These are phyloP conservation scores for Eupeodes luniger DNA, from an alignment of 2,888 invertebrate genomes.

Conservation along the genomic window DNA sequence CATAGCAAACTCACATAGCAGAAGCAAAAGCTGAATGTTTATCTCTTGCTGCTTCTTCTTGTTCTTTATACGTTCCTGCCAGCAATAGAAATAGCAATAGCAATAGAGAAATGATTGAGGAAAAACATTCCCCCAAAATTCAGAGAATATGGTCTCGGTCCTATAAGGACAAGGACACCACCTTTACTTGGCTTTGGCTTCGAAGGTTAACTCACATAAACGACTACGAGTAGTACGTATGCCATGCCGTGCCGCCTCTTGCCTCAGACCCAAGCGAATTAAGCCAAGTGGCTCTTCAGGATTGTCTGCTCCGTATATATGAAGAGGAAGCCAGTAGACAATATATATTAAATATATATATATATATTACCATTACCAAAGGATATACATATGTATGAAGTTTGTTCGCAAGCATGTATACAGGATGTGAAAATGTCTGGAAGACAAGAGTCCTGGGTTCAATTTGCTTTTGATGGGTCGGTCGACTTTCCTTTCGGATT, in stretches of 20 bases:
- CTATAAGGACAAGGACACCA: slow-evolving; percentile 71
- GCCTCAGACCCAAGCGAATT: slow-evolving; percentile 46
- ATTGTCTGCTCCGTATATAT: slow-evolving; percentile 56
- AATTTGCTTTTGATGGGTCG: slow-evolving; percentile 65
- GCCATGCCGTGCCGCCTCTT: slow-evolving; percentile 12
- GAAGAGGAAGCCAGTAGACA: slow-evolving; percentile 57
- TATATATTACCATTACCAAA: not conserved
- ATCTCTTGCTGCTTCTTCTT: slow-evolving; percentile 34
- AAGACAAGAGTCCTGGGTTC: slow-evolving; percentile 70
- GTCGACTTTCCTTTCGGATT: slow-evolving; percentile 73
- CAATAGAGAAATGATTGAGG: slow-evolving; percentile 31
- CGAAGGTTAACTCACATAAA: slow-evolving; percentile 60
- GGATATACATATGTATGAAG: not conserved
- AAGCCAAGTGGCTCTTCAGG: slow-evolving; percentile 69
- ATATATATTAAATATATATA: slow-evolving; percentile 52
- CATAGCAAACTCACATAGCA: slow-evolving; percentile 16
- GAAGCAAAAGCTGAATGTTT: slow-evolving; percentile 13
- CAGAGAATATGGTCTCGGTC: slow-evolving; percentile 51
- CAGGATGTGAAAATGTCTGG: slow-evolving; percentile 75
- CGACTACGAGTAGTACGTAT: slow-evolving; percentile 29
- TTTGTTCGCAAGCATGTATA: slow-evolving; percentile 39
- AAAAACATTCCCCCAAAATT: slow-evolving; percentile 62
- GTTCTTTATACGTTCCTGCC: slow-evolving; percentile 30
- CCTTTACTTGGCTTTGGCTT: slow-evolving; percentile 65
- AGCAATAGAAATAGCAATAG: not conserved